Base-by-base conservation (phyloP, 2,797 vertebrate species). In the Cirrhinus molitorella region DNA sequence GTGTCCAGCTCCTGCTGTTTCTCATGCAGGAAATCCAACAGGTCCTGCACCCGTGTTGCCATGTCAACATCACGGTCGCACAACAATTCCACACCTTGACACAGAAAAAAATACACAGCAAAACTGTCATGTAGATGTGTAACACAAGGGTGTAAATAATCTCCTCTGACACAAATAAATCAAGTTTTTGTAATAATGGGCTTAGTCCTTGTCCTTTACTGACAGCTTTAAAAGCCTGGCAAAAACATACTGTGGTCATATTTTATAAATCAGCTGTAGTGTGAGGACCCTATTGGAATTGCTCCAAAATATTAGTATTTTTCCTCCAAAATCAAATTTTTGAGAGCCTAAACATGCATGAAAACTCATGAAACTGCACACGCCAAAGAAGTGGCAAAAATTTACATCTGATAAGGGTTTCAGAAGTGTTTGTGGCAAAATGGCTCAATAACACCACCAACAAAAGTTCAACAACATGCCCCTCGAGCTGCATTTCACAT, bases 1-100 rank as follows among this genome's bases (percentile, higher is more conserved):
- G 98, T 23, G 6, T 99, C 98, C 95, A 99, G 89, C 91, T 99
- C 98, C 94, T 99, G 98, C 92, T 99, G 98, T 92, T 99, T 99
- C 92, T 99, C 98, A 0, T 99, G 97, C 23, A 99, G 97, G 90
- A 99, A 99, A 91, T 99, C 98, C 87, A 99, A 90, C 89, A 99
- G 93, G 90, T 99, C 98, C 93, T 99, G 98, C 3, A 99, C 98
- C 0, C 98, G 95, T 0, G 98, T 99, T 5, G 98, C 97, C 98
- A 99, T 99, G 91, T 99, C 98, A 57, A 99, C 97, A 0, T 99
- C 98, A 66, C 98, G 93, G 89, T 99, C 98, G 0, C 98, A 99
- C 0, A 99, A 92, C 88, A 99, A 94, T 94, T 99, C 98, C 86
- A 99, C 97, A 21, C 98, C 98, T 99, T 90, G 47, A 87, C 31